Conservation (phyloP, 2,113 vertebrate species). For the Lampris megalopsis region DNA sequence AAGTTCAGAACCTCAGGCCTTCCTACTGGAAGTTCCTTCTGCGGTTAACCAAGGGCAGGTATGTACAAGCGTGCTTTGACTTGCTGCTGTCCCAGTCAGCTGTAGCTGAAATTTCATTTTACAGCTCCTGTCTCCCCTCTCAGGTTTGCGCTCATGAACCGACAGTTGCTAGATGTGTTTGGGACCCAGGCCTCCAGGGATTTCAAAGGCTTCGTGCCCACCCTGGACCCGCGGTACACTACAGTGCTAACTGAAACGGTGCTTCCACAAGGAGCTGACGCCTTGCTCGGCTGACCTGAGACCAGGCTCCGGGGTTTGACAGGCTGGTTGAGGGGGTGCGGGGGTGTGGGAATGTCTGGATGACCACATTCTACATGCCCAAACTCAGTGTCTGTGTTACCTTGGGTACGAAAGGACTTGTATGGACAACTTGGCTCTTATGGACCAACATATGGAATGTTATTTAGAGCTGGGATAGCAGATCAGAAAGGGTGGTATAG, state of each 20-base stretch:
- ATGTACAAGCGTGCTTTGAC: conserved; percentile 64
- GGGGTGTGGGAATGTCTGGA: not conserved
- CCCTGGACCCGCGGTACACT: conserved; percentile 89
- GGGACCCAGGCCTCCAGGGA: conserved; percentile 92
- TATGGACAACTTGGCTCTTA: conserved; percentile 13
- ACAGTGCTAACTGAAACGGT: conserved; percentile 47
- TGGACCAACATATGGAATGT: conserved; percentile 5
- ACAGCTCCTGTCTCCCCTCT: conserved; percentile 2
- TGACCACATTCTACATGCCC: not conserved
- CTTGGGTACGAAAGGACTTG: conserved; percentile 10
- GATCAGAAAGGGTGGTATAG: conserved; percentile 12
- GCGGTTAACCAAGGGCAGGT: conserved; percentile 95
- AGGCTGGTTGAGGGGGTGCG: not conserved
- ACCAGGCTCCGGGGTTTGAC: conserved; percentile 5
- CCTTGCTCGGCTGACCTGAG: conserved; percentile 83
- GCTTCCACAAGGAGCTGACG: conserved; percentile 80
- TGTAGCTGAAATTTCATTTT: not conserved
- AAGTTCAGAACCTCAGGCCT: conserved; percentile 94
- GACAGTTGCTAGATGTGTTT: conserved; percentile 91
- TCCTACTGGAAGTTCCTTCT: conserved; percentile 98
- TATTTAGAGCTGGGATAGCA: not conserved
- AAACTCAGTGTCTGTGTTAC: conserved; percentile 22
- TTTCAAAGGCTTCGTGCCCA: conserved; percentile 90
- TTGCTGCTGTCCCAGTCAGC: not conserved
- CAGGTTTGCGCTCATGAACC: conserved; percentile 96